These are phyloP conservation scores for Colletes gigas DNA, from an alignment of 1,140 invertebrate genomes.

Conservation along the genomic window DNA sequence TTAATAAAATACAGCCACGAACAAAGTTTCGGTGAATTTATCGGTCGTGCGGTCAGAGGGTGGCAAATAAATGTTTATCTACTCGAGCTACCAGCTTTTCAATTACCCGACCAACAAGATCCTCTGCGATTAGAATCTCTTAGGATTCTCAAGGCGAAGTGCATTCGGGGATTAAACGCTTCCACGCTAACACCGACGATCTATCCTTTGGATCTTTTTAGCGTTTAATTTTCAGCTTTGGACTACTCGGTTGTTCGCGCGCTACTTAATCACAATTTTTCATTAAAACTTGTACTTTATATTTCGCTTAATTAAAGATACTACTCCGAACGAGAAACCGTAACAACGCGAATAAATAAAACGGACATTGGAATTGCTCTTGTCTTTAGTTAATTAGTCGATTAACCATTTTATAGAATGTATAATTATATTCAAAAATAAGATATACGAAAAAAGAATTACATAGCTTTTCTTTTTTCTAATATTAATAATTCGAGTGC, in stretches of 20 bases:
- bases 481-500: too few relatives aligned
- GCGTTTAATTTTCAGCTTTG: background rate
- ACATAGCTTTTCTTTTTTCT: too few relatives aligned
- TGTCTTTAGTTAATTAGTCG: too few relatives aligned
- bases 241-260: background rate
- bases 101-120: conserved; percentile 38
- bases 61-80: conserved; percentile 23
- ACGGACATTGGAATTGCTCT: too few relatives aligned
- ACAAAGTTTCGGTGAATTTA: conserved; percentile 6
- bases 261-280: conserved; percentile 6
- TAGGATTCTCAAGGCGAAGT: conserved; percentile 4
- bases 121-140: conserved; percentile 29
- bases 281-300: too few relatives aligned
- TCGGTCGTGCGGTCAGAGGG: background rate
- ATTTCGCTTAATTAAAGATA: too few relatives aligned
- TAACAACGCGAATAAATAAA: too few relatives aligned
- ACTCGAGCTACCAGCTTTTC: conserved; percentile 16
- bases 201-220: background rate
- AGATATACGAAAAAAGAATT: too few relatives aligned
- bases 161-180: conserved; percentile 33
- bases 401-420: too few relatives aligned
- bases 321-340: too few relatives aligned
- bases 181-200: background rate
- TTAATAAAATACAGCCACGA: conserved; percentile 4
- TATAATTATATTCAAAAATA: too few relatives aligned